Evolutionary conservation across 2,113 vertebrate species (phyloP), one percentile per base, ranked within the genome.

Genomic region (Dromaius novaehollandiae): DNA sequence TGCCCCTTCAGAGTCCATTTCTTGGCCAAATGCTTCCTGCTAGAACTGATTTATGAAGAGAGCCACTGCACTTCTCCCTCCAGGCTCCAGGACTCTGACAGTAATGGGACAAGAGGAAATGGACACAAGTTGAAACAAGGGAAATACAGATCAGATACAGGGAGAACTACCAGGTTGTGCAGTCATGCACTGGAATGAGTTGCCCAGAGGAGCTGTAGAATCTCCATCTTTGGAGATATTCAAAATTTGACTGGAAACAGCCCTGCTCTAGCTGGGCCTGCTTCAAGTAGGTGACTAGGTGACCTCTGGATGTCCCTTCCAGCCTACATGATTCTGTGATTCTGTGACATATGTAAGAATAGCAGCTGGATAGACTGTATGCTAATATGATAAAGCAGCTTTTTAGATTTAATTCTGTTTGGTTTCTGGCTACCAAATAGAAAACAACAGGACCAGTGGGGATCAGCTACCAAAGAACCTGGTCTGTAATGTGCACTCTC

Each of bases 341-440:
- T 65, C 68, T 83, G 26, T 0, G 0, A 66, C 44, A 64, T 2
- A 4, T 6, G 11, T 21, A 25, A 25, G 25, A 32, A 44, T 6
- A 92, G 34, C 53, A 94, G 16, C 55, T 89, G 55, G 46, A 85
- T 9, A 76, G 11, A 73, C 7, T 73, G n/a, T 53, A 44, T 55
- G 30, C 24, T 42, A 51, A 69, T 26, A 18, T n/a, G 10, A 64
- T 30, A 81, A 75, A 82, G 15, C 13, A 88, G 51, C 36, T 4
- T 56, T 70, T 64, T 40, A 42, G 20, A 48, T 85, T 76, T 76
- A 82, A 55, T 71, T 85, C n/a, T 63, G 56, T 9, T 30, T 73
- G 15, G 21, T 32, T 87, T 83, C 64, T 82, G 71, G 17, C 22
- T 89, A 40, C 40, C 51, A 30, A 53, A 82, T 82, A 89, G 15